phyloP scores from a whole-genome alignment of 1,140 invertebrate genomes.

The Brachionus rubens region DNA sequence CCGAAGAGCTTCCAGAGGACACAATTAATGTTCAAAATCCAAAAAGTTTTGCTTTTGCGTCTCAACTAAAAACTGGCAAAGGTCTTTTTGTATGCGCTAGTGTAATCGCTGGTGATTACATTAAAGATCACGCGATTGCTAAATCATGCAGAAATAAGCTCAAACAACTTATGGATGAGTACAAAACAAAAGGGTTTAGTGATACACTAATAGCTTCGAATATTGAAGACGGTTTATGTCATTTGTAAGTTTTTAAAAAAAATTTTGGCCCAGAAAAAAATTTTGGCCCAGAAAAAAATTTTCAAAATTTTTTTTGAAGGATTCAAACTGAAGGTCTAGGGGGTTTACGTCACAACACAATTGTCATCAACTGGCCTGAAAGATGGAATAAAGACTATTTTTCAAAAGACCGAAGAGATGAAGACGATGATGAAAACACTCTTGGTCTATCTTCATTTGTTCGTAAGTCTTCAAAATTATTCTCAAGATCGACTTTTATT shows the following conservation, averaged over 20 bases:
- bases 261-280: too few relatives aligned
- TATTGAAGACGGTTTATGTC: constrained; percentile 80
- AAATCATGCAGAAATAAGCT: constrained; percentile 75
- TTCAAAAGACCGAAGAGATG: constrained; percentile 67
- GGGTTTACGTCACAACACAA: constrained; percentile 95
- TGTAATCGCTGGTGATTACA: constrained; percentile 72
- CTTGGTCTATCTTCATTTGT: background rate
- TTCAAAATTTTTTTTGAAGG: constrained; percentile 61
- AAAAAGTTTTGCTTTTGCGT: constrained; percentile 89
- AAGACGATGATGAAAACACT: constrained; percentile 54
- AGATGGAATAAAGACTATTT: constrained; percentile 85
- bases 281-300: constrained; percentile 42
- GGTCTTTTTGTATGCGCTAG: constrained; percentile 86
- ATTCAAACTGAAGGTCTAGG: constrained; percentile 93
- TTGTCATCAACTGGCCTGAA: constrained; percentile 94
- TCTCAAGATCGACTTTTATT: background rate
- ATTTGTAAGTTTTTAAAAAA: constrained; percentile 70
- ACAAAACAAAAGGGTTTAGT: constrained; percentile 93
- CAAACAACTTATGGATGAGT: constrained; percentile 79
- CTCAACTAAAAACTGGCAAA: constrained; percentile 90
- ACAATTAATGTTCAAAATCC: constrained; percentile 57
- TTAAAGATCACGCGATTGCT: constrained; percentile 68
- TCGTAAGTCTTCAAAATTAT: constrained; percentile 9
- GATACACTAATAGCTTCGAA: constrained; percentile 82
- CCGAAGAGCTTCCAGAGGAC: background rate